A percentile compares a stretch with the other conserved stretches of the same genome.
Conservation (phyloP, 2,113 vertebrate genomes). For the Phylloscopus whistleri region DNA sequence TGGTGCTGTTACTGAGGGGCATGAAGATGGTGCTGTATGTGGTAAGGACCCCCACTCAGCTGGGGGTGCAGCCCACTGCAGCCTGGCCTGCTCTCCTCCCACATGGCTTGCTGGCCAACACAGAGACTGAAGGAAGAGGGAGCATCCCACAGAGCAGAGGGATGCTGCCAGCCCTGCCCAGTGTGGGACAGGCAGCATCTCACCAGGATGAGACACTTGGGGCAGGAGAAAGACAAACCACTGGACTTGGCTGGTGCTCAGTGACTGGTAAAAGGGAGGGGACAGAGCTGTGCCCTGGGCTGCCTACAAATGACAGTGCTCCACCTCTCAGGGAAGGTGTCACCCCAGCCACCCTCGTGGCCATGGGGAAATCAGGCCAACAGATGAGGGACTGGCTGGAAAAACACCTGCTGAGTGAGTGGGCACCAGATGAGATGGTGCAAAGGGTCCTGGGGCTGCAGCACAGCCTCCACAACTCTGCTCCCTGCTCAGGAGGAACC, state of each 20-base stretch:
- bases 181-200: neutral
- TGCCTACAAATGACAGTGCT: neutral
- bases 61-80: neutral
- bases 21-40: slow-evolving; percentile 79
- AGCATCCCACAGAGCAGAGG: neutral
- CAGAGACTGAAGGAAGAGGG: neutral
- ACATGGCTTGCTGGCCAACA: slow-evolving; percentile 70
- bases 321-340: neutral
- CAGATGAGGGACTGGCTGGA: neutral
- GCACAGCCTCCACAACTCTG: neutral
- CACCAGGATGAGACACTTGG: accelerated
- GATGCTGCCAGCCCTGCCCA: neutral
- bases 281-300: neutral
- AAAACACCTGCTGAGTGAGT: neutral
- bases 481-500: neutral
- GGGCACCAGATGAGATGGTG: neutral
- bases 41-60: slow-evolving; percentile 72
- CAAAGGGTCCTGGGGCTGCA: neutral
- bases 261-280: neutral
- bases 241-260: neutral
- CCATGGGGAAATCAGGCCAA: neutral
- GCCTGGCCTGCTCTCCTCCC: slow-evolving; percentile 58
- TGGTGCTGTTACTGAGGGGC: slow-evolving; percentile 79
- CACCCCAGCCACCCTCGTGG: neutral
- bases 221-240: neutral